phyloP scores from a whole-genome alignment of 2,888 invertebrate genomes.

The Criorhina ranunculi region DNA sequence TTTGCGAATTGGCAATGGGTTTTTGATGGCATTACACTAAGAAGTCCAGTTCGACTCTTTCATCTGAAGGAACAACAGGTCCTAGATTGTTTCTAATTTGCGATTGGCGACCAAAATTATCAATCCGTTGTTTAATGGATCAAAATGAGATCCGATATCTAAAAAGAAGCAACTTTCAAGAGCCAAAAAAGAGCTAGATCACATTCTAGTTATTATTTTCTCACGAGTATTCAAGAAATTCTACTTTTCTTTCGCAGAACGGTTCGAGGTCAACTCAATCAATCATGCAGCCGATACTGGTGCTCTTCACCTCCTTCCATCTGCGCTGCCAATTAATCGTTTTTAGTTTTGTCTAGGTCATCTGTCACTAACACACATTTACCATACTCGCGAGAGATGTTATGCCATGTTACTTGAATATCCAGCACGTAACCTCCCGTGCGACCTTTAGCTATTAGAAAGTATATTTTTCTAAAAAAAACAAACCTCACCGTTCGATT shows the following conservation, averaged over 20 bases:
- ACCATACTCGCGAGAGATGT: background rate
- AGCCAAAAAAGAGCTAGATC: no score
- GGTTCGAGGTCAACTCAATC: background rate
- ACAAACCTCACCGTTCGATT: conserved; percentile 9
- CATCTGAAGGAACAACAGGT: no score
- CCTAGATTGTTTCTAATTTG: no score
- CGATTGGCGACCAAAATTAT: no score
- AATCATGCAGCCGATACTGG: background rate
- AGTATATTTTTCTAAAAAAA: background rate
- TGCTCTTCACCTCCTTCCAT: background rate
- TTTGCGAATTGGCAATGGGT: no score
- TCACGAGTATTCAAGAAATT: background rate
- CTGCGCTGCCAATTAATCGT: background rate
- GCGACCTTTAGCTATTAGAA: conserved; percentile 1
- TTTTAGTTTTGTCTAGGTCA: background rate
- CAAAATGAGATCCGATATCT: no score
- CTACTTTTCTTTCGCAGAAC: background rate
- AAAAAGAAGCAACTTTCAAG: no score
- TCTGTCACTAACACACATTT: background rate
- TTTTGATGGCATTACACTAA: no score
- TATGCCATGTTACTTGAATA: background rate
- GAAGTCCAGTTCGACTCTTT: no score
- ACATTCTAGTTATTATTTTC: no score
- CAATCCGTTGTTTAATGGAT: no score
- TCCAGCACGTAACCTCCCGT: background rate